These are phyloP conservation scores for Amorpha juglandis DNA, from an alignment of 2,888 invertebrate species.

Conservation along the genomic window DNA sequence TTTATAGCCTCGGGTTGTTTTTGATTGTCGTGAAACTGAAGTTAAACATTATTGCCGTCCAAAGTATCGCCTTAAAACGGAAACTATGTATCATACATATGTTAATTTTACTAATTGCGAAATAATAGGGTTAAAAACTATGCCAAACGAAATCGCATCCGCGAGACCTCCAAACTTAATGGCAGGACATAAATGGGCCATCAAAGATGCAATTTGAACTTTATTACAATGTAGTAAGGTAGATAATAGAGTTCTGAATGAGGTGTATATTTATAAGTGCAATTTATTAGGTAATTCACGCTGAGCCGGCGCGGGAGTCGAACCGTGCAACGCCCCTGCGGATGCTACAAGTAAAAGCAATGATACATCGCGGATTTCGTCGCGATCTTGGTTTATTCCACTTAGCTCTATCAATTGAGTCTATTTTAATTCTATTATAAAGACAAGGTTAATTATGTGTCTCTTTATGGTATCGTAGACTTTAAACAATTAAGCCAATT, in stretches of 20 bases:
- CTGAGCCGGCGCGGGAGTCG: slow-evolving; percentile 57
- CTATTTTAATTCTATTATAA: not conserved
- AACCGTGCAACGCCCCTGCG: slow-evolving; percentile 69
- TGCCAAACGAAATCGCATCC: slow-evolving; percentile 71
- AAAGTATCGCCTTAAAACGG: slow-evolving; percentile 18
- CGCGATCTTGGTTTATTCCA: slow-evolving; percentile 57
- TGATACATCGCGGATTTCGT: slow-evolving; percentile 76
- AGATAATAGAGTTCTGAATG: slow-evolving; percentile 28
- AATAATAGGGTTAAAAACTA: slow-evolving; percentile 46
- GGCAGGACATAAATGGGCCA: slow-evolving; percentile 63
- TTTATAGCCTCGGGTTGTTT: not conserved
- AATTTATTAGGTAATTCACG: slow-evolving; percentile 65
- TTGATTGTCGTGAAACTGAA: not conserved
- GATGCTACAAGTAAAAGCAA: slow-evolving; percentile 76
- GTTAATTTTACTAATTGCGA: slow-evolving; percentile 39
- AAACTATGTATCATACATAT: slow-evolving; percentile 35
- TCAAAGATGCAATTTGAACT: slow-evolving; percentile 24
- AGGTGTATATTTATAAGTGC: slow-evolving; percentile 29
- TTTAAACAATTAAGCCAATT: no score
- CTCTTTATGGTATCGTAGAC: no score
- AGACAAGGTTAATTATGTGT: no score
- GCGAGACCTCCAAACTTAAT: slow-evolving; percentile 70
- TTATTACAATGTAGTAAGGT: not conserved
- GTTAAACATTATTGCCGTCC: not conserved
- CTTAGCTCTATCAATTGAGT: slow-evolving; percentile 37